A percentile compares a stretch with the other conserved stretches of the same genome.
These are phyloP conservation scores for Hemaris fuciformis DNA, from an alignment of 2,888 invertebrate species.

Conservation along the genomic window DNA sequence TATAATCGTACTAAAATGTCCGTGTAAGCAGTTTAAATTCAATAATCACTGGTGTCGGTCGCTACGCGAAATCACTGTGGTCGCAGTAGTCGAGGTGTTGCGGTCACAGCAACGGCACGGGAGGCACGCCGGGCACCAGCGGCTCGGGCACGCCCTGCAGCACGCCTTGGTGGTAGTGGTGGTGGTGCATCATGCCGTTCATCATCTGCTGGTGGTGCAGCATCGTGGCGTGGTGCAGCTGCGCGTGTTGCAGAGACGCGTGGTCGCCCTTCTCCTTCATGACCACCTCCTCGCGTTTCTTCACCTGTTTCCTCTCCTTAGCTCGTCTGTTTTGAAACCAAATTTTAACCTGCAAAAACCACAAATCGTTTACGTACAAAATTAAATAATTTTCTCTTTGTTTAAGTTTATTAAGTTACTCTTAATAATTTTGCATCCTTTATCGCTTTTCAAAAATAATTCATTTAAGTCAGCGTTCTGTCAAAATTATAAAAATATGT, in stretches of 20 bases:
- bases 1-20: slow-evolving; percentile 16
- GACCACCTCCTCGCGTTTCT: slow-evolving; percentile 89
- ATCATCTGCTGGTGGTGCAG: slow-evolving; percentile 80
- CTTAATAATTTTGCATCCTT: too few species aligned
- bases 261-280: slow-evolving; percentile 83
- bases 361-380: too few species aligned
- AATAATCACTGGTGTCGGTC: slow-evolving; percentile 25
- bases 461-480: too few species aligned
- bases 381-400: too few species aligned
- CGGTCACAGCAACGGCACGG: slow-evolving; percentile 79
- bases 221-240: slow-evolving; percentile 78
- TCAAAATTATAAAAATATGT: too few species aligned
- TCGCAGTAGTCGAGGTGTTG: slow-evolving; percentile 56
- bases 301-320: slow-evolving; percentile 93
- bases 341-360: slow-evolving; percentile 83
- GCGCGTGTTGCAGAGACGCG: slow-evolving; percentile 74
- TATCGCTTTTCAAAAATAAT: too few species aligned
- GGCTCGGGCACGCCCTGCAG: slow-evolving; percentile 78
- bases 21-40: slow-evolving; percentile 15
- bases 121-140: slow-evolving; percentile 67
- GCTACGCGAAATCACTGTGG: slow-evolving; percentile 52
- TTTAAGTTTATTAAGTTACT: too few species aligned
- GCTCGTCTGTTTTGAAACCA: slow-evolving; percentile 97
- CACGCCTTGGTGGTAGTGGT: slow-evolving; percentile 77
- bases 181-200: slow-evolving; percentile 79